Evolutionary conservation across 2,888 invertebrate genomes (phyloP), one percentile per base, ranked within the genome.

Genomic region (Celastrina argiolus): DNA sequence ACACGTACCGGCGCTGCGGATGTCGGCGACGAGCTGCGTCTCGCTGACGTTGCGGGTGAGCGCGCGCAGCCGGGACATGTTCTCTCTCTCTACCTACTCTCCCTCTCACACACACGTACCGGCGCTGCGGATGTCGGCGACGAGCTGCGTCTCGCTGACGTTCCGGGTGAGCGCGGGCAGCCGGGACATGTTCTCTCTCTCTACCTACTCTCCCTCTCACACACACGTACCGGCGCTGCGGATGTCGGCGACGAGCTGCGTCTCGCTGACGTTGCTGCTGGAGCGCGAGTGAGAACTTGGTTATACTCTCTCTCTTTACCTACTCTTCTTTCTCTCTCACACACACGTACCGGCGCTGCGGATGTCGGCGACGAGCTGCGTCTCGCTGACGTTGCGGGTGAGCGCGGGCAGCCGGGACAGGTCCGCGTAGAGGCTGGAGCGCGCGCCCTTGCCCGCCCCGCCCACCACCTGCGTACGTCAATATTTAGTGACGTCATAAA

Each of bases 21-120:
- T 91, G 69, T 96, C 95, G 36, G 96, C 95, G 10, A 95, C 92
- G 3, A 97, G 89, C 78, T 97, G 97, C n/a, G 96, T 96, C 85
- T 97, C 97, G n/a, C 97, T 96, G 12, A 97, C 94, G 79, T 97
- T 97, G 68, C 96, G n/a, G n/a, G n/a, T n/a, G n/a, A n/a, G n/a
- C n/a, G n/a, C n/a, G n/a, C n/a, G n/a, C n/a, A n/a, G n/a, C n/a
- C n/a, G n/a, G n/a, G n/a, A n/a, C n/a, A n/a, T n/a, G n/a, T n/a
- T n/a, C n/a, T n/a, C n/a, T n/a, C n/a, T n/a, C n/a, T n/a, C n/a
- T n/a, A n/a, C n/a, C n/a, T n/a, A n/a, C n/a, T n/a, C n/a, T n/a
- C 14, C 10, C 18, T 22, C 56, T 12, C 56, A 16, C 6, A 14
- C 28, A 28, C 65, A 69, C 92, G 86, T 80, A 95, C 95, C 95